Evolutionary conservation across 35 echinoderm and acorn worm species (phyloP), one percentile per base, ranked within the genome.

Genomic region (Apostichopus japonicus): DNA sequence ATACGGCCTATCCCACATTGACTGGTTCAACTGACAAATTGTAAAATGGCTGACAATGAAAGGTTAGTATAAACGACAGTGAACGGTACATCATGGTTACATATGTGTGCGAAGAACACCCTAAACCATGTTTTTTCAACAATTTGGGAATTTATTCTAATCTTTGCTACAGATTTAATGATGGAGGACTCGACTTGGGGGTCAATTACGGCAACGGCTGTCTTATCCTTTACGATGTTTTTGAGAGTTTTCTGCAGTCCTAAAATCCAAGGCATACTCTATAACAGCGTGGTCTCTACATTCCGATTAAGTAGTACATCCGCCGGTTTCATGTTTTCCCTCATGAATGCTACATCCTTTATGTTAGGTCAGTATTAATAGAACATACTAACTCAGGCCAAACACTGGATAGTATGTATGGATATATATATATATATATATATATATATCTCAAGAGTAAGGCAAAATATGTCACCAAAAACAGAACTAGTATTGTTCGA

Each of bases 301-400:
- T 89, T 89, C n/a, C 4, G 4, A 27, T n/a, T 89, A 14, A 67
- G 56, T 16, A 51, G 10, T 33, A 8, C 86, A 53, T 53, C 23
- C 56, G 86, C 86, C 65, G 86, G 86, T 73, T 63, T 89, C 23
- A n/a, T 89, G 6, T 89, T 89, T 25, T 23, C 86, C n/a, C 57
- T 65, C 1, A 65, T 89, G 27, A 89, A 89, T 63, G 86, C 86
- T 5, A 27, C 86, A 25, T 89, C 86, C 22, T 89, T 89, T 65
- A 61, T 89, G 1, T 23, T 89, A 19, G 86, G 86, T 89, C 14
- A 72, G 61, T n/a, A 23, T n/a, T 11, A 78, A 78, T 13, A 78
- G 8, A 78, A 24, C 77, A 78, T 61, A 0, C 8, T 61, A 61
- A 61, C 57, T 11, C 8, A 8, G 7, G 57, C 8, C 57, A 44